Evolutionary conservation across 2,113 vertebrate genomes (phyloP), one percentile per base, ranked within the genome.

Genomic region (Phyllostomus hastatus): DNA sequence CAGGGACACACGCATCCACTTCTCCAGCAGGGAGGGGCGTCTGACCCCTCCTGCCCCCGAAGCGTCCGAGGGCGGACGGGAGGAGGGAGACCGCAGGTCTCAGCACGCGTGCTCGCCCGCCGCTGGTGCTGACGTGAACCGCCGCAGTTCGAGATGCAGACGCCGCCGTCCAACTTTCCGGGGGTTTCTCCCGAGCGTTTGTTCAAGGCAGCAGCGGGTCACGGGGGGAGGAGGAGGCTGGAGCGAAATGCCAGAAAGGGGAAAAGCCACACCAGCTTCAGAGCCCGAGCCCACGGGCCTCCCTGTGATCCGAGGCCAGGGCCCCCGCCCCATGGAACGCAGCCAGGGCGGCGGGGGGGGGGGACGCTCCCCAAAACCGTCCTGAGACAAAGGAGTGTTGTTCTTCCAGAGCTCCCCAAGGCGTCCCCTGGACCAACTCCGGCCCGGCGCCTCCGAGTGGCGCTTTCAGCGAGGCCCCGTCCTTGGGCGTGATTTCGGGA

Each of bases 201-300:
- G 52, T 72, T 96, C 59, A 96, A 85, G 95, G 52, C 12, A 94
- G 41, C 12, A 94, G 41, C 12, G 82, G 17, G 4, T 92, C 46
- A 85, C 33, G 20, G 9, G 76, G n/a, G 43, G 35, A 88, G 46
- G 90, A 61, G 7, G 14, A 35, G 20, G 16, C 6, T 7, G 10
- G 43, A 57, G 10, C 14, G 2, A 38, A 33, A 64, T 22, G 83
- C 83, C 0, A 4, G 28, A 82, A 48, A 46, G 28, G 43, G 31
- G 9, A 59, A 59, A 59, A 59, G 22, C 57, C 31, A 1, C 22
- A 35, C 72, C 88, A 66, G 15, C 91, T 66, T 75, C 80, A 91
- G 38, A 79, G 57, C 59, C 46, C 15, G 10, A 16, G 4, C 17
- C 70, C 88, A 41, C 28, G 54, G 80, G 28, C 33, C 70, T 90